Conservation (phyloP, 2,888 invertebrate genomes). For the Leptopilina syphax region DNA sequence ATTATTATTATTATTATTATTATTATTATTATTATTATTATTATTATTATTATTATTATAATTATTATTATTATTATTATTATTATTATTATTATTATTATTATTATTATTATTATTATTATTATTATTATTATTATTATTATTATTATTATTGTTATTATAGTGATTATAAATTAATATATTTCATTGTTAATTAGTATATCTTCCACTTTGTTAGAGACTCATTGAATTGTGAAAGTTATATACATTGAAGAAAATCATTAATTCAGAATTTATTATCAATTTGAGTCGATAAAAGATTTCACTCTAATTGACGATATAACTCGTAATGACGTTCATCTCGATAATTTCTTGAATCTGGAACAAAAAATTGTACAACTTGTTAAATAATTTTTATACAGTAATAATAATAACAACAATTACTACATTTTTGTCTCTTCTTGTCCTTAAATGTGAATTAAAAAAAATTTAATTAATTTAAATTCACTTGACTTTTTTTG, state of each 20-base stretch:
- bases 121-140: no score
- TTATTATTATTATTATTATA: no score
- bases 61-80: no score
- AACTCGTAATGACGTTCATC: not conserved
- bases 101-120: no score
- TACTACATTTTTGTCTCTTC: no score
- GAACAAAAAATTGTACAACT: not conserved
- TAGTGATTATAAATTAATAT: not conserved
- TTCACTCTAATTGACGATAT: conserved; percentile 4
- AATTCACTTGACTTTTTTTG: no score
- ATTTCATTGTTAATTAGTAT: not conserved
- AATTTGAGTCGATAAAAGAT: not conserved
- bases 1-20: no score
- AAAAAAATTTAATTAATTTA: no score
- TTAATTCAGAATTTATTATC: not conserved
- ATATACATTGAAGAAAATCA: not conserved
- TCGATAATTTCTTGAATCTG: not conserved
- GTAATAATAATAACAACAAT: not conserved
- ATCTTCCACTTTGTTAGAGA: conserved; percentile 4
- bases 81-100: no score
- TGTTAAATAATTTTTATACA: not conserved
- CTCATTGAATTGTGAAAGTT: not conserved
- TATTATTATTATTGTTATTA: no score
- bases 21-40: no score
- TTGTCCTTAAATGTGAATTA: no score